Conservation (phyloP, 2,888 invertebrate species). For the Theretra japonica region DNA sequence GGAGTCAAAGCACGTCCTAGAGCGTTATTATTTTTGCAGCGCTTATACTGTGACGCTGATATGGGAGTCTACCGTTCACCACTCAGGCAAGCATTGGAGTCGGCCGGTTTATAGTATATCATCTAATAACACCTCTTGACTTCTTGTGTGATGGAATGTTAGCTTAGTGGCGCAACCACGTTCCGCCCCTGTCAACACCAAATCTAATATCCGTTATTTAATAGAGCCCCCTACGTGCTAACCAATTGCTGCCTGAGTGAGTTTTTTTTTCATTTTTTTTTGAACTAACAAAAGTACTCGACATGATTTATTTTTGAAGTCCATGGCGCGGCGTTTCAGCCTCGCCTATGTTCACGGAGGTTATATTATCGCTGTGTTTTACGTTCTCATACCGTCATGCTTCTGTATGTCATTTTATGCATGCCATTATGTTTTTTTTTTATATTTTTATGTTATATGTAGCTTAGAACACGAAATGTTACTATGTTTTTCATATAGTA, state of each 20-base stretch:
- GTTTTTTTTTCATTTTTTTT: constrained; percentile 65
- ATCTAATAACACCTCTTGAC: constrained; percentile 76
- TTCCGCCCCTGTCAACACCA: constrained; percentile 51
- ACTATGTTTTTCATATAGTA: constrained; percentile 40
- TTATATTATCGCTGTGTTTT: constrained; percentile 53
- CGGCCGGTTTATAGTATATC: constrained; percentile 83
- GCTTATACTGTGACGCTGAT: constrained; percentile 89
- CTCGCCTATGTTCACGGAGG: constrained; percentile 43
- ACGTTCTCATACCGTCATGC: constrained; percentile 70
- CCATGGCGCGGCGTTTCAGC: constrained; percentile 64
- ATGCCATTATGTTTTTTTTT: constrained; percentile 76
- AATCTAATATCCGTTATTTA: constrained; percentile 65
- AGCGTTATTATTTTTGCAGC: constrained; percentile 89
- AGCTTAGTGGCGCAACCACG: constrained; percentile 75
- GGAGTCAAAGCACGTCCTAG: constrained; percentile 80
- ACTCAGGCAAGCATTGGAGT: constrained; percentile 90
- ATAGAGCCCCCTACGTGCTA: constrained; percentile 71
- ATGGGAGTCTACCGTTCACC: constrained; percentile 90
- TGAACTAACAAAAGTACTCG: constrained; percentile 70
- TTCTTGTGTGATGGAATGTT: constrained; percentile 82
- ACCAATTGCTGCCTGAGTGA: constrained; percentile 85
- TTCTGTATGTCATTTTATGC: constrained; percentile 77
- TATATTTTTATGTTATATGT: constrained; percentile 67
- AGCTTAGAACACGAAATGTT: constrained; percentile 49
- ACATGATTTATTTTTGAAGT: constrained; percentile 84